Conservation (phyloP, 1,140 invertebrate genomes). For the Galleria mellonella region DNA sequence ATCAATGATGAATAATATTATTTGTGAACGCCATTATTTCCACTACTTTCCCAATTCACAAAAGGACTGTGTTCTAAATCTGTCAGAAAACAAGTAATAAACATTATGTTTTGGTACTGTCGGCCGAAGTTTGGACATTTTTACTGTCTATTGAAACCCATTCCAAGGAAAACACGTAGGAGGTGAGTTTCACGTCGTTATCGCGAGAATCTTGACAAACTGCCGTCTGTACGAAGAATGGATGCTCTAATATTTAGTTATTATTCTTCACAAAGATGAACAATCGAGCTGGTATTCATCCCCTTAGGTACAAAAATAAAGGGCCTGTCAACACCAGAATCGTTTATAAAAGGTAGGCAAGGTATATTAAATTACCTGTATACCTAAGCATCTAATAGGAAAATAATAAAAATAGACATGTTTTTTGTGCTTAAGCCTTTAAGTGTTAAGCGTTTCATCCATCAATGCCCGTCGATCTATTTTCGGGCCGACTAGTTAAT, state of each 20-base stretch:
- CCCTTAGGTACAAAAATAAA: conserved; percentile 2
- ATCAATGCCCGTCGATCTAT: too few species aligned
- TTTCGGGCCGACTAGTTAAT: too few species aligned
- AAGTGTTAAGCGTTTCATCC: too few species aligned
- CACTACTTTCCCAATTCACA: too few species aligned
- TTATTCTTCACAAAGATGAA: conserved; percentile 12
- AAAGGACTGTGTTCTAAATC: not conserved
- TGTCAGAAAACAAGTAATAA: conserved; percentile 19
- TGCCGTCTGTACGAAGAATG: conserved; percentile 15
- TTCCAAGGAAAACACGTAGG: conserved; percentile 16
- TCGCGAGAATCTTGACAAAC: conserved; percentile 26
- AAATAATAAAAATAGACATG: too few species aligned
- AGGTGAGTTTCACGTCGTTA: conserved; percentile 11
- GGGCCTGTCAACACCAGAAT: conserved; percentile 1
- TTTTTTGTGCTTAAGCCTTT: too few species aligned
- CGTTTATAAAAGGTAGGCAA: too few species aligned
- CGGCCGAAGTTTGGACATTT: conserved; percentile 37
- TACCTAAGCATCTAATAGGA: too few species aligned
- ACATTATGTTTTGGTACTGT: conserved; percentile 21
- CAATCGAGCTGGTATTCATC: conserved; percentile 3
- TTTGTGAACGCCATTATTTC: too few species aligned
- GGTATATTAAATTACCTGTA: too few species aligned
- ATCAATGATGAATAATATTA: too few species aligned
- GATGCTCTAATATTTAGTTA: conserved; percentile 19
- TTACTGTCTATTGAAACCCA: conserved; percentile 33